Percentiles rank a stretch among this genome's conserved stretches.
These are phyloP conservation scores for Zaprionus kolodkinae DNA, from an alignment of 1,140 invertebrate genomes.

Conservation along the genomic window DNA sequence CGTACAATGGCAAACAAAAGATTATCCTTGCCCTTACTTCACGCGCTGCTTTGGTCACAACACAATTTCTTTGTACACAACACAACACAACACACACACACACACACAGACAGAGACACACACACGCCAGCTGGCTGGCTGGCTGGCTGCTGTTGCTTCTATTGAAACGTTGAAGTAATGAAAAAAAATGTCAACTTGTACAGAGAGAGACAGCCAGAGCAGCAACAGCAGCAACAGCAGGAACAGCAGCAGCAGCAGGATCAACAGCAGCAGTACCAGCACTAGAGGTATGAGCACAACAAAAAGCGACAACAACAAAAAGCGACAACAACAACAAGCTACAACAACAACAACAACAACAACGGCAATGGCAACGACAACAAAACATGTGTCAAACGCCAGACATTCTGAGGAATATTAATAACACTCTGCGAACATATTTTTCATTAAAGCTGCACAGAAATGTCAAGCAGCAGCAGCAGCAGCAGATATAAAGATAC, in stretches of 20 bases:
- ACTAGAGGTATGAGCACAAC: conserved; percentile 15
- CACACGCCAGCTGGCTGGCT: conserved; percentile 14
- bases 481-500: conserved; percentile 36
- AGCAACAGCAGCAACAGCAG: conserved; percentile 20
- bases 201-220: conserved; percentile 25
- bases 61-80: conserved; percentile 45
- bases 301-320: conserved; percentile 26
- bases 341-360: conserved; percentile 61
- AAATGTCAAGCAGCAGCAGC: conserved; percentile 55
- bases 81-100: conserved; percentile 20
- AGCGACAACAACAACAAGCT: conserved; percentile 52
- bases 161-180: conserved; percentile 80
- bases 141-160: conserved; percentile 49
- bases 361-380: conserved; percentile 51
- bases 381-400: conserved; percentile 82
- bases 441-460: conserved; percentile 78
- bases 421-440: conserved; percentile 78
- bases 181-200: conserved; percentile 79
- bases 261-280: conserved; percentile 34
- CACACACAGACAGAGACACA: conserved; percentile 24
- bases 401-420: conserved; percentile 81
- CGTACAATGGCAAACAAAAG: conserved; percentile 70
- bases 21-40: conserved; percentile 77
- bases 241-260: conserved; percentile 14
- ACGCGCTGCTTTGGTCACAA: conserved; percentile 48